A percentile compares a stretch with the other conserved stretches of the same genome.
phyloP scores from a whole-genome alignment of 2,113 vertebrate genomes.

The Tupaia chinensis region DNA sequence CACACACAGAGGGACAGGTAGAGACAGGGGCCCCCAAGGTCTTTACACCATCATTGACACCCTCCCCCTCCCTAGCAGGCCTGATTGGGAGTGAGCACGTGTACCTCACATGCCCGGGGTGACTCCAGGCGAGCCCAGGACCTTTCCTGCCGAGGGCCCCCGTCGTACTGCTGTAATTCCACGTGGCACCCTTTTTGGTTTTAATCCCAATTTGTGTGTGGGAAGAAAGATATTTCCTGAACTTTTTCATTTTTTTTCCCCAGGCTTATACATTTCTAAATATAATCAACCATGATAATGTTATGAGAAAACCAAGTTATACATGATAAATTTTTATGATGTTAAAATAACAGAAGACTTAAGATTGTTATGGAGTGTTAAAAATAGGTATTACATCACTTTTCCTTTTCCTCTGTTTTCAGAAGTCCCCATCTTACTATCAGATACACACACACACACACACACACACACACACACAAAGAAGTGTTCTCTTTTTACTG shows the following conservation, averaged over 20 bases:
- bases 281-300: constrained; percentile 42
- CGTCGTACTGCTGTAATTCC: too few relatives aligned
- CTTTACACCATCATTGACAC: too few relatives aligned
- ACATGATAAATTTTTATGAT: neutral
- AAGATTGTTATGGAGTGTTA: constrained; percentile 12
- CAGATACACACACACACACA: neutral
- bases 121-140: too few relatives aligned
- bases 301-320: constrained; percentile 27
- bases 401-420: constrained; percentile 32
- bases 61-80: too few relatives aligned
- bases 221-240: constrained; percentile 25
- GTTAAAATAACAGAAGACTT: constrained; percentile 54
- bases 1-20: too few relatives aligned
- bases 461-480: neutral
- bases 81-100: too few relatives aligned
- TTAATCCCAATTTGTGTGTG: constrained; percentile 27
- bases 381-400: neutral
- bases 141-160: too few relatives aligned
- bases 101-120: too few relatives aligned
- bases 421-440: neutral
- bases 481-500: neutral
- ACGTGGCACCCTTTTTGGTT: neutral
- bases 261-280: constrained; percentile 59
- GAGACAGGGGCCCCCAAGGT: too few relatives aligned
- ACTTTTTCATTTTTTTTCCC: constrained; percentile 50